phyloP scores from a whole-genome alignment of 2,888 invertebrate species.

The Sialis fuliginosa region DNA sequence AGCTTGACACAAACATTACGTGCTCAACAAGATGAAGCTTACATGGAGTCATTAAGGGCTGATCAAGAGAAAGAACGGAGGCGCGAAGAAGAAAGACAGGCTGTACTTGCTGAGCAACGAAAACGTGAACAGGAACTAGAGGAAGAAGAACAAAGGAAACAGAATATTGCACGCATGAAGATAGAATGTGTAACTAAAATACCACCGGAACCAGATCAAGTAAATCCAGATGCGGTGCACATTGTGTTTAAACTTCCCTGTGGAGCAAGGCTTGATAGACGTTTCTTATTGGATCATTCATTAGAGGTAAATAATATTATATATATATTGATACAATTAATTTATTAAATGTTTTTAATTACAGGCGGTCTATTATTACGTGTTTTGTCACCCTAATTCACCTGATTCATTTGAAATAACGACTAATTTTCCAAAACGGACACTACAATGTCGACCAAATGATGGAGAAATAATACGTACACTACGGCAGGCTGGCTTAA shows the following conservation, averaged over 20 bases:
- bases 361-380: constrained; percentile 85
- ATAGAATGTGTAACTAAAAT: constrained; percentile 43
- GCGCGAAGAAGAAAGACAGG: constrained; percentile 34
- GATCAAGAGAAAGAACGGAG: constrained; percentile 88
- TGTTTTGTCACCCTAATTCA: constrained; percentile 86
- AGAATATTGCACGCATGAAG: constrained; percentile 47
- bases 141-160: constrained; percentile 26
- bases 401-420: constrained; percentile 90
- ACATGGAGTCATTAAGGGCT: constrained; percentile 72
- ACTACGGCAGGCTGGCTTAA: constrained; percentile 63
- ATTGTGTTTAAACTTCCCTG: constrained; percentile 83
- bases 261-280: constrained; percentile 72
- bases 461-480: constrained; percentile 28
- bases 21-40: constrained; percentile 86
- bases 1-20: constrained; percentile 73
- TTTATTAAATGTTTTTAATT: constrained; percentile 17
- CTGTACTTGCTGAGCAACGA: constrained; percentile 27
- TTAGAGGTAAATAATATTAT: constrained; percentile 44
- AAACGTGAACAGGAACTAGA: constrained; percentile 24
- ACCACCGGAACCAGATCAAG: constrained; percentile 58
- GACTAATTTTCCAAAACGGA: constrained; percentile 84
- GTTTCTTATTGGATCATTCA: constrained; percentile 66
- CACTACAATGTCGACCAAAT: constrained; percentile 44
- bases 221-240: constrained; percentile 51
- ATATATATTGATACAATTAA: neutral